Conservation (phyloP, 2,113 vertebrate genomes). For the Mus pahari region DNA sequence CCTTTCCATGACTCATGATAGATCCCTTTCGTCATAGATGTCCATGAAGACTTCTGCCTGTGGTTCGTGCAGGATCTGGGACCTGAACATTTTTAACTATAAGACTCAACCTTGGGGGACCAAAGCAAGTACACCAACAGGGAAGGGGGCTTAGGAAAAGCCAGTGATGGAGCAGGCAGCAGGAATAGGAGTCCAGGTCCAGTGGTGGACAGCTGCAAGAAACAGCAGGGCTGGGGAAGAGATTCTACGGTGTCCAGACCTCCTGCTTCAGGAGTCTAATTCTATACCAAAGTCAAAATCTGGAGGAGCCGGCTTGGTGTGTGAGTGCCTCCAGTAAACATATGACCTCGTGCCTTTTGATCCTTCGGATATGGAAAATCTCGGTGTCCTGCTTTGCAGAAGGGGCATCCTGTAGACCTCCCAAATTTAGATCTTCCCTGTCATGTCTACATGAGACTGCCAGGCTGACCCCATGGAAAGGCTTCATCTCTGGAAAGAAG, state of each 20-base stretch:
- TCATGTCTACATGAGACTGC: background rate
- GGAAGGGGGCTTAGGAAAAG: background rate
- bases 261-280: background rate
- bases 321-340: background rate
- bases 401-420: background rate
- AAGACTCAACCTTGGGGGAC: background rate
- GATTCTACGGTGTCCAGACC: background rate
- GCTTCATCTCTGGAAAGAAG: background rate
- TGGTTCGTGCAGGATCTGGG: background rate
- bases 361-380: background rate
- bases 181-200: background rate
- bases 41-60: background rate
- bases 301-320: background rate
- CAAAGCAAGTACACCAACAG: background rate
- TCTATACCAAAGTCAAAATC: background rate
- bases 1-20: background rate
- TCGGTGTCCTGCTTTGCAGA: slow-evolving; percentile 6
- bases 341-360: background rate
- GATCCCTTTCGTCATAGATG: background rate
- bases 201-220: background rate
- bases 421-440: slow-evolving; percentile 19
- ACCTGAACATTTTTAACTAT: background rate
- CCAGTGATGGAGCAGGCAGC: background rate
- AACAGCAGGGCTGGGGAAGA: background rate
- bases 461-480: background rate